Evolutionary conservation across 2,113 vertebrate genomes (phyloP).

Genomic region (Notothenia coriiceps): DNA sequence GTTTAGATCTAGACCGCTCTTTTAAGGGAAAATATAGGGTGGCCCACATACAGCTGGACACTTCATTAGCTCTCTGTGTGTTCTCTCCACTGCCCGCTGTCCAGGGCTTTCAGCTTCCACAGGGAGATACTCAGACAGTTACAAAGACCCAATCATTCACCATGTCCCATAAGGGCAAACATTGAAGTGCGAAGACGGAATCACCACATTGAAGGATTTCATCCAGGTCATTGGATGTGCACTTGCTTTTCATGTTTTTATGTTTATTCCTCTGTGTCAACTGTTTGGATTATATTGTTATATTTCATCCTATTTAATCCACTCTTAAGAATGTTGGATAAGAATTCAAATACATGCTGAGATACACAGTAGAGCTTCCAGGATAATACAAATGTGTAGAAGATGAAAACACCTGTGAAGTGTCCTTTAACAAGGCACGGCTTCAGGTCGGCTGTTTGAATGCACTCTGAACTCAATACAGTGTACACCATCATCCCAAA

Average conservation of each 20-base stretch:
- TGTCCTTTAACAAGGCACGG: background rate
- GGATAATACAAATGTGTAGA: background rate
- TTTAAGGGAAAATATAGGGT: conserved; percentile 3
- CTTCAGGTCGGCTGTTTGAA: background rate
- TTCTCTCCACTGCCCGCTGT: background rate
- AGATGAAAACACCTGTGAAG: background rate
- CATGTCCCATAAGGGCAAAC: background rate
- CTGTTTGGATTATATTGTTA: background rate
- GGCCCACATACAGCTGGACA: conserved; percentile 17
- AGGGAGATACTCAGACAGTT: background rate
- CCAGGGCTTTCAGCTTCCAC: background rate
- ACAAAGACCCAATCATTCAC: conserved; percentile 28
- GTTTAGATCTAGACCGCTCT: conserved; percentile 28
- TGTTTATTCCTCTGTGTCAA: background rate
- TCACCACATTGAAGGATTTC: background rate
- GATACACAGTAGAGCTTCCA: background rate
- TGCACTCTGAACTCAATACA: background rate
- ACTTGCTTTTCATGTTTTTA: background rate
- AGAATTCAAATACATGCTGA: background rate
- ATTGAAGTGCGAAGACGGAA: background rate
- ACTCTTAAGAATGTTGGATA: background rate
- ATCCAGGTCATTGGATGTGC: background rate
- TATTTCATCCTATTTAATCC: background rate
- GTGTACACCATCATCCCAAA: background rate
- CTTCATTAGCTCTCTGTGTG: conserved; percentile 14